These are phyloP conservation scores for Callospermophilus lateralis DNA, from an alignment of 2,113 vertebrate genomes.

Conservation along the genomic window DNA sequence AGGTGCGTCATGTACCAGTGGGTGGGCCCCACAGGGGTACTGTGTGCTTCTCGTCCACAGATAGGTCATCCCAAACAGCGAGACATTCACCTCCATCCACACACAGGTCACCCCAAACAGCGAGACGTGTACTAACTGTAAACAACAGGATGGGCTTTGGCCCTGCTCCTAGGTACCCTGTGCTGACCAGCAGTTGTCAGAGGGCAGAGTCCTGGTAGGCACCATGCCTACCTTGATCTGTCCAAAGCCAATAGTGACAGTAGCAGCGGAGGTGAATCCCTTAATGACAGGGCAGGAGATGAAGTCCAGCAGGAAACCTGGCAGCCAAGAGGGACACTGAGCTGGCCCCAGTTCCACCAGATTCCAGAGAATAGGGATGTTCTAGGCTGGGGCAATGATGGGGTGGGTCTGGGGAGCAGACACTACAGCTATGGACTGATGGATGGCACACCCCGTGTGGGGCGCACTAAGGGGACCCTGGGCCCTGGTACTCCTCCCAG, in stretches of 20 bases:
- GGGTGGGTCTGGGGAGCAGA: background rate
- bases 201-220: fast-evolving
- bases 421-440: background rate
- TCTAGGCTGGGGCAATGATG: background rate
- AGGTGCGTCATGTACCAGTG: background rate
- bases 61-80: background rate
- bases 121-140: fast-evolving
- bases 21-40: fast-evolving
- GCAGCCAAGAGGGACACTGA: background rate
- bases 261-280: slow-evolving; percentile 96
- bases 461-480: too few relatives aligned
- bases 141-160: fast-evolving
- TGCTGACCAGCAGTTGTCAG: fast-evolving
- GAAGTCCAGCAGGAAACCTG: slow-evolving; percentile 97
- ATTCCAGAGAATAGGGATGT: background rate
- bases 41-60: fast-evolving
- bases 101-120: too few relatives aligned
- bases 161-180: background rate
- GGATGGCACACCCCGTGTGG: fast-evolving
- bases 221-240: slow-evolving; percentile 93
- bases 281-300: slow-evolving; percentile 97
- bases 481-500: background rate
- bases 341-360: background rate
- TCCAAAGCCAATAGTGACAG: slow-evolving; percentile 95
- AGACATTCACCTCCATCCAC: too few relatives aligned